Evolutionary conservation across 2,113 vertebrate genomes (phyloP).

Genomic region (Phalacrocorax brasilianus): DNA sequence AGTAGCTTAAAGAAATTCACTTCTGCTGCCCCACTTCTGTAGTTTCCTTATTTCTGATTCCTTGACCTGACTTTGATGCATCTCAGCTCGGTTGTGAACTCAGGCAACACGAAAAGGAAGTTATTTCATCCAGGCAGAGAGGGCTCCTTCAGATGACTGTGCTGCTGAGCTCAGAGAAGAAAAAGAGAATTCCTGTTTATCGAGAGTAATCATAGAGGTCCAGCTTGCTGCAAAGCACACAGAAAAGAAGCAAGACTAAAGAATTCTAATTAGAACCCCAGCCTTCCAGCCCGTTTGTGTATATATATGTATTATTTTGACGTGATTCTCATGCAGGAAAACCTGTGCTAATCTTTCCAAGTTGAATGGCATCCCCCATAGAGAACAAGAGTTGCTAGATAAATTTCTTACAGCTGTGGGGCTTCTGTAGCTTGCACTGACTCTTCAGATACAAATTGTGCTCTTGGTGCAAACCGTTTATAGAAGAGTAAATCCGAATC

Average conservation of each 20-base stretch:
- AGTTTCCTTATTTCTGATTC: constrained; percentile 34
- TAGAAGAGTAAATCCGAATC: background rate
- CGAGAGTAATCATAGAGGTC: background rate
- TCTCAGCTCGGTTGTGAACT: background rate
- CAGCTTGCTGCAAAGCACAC: background rate
- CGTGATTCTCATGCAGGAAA: background rate
- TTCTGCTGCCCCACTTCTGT: background rate
- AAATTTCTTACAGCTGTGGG: background rate
- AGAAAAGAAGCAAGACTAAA: constrained; percentile 12
- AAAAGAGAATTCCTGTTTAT: constrained; percentile 28
- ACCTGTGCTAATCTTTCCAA: background rate
- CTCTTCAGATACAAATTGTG: background rate
- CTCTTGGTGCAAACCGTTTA: background rate
- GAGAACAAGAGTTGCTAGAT: background rate
- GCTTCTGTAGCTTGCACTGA: background rate
- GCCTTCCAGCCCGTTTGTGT: background rate
- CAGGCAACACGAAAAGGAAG: constrained; percentile 26
- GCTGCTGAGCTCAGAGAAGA: background rate
- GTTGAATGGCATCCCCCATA: background rate
- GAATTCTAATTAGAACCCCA: background rate
- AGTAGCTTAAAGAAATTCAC: background rate
- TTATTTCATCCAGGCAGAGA: constrained; percentile 15
- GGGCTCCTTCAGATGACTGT: background rate
- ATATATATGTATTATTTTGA: background rate
- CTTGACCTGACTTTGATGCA: constrained; percentile 57